These are phyloP conservation scores for Leptestheria dahalacensis DNA, from an alignment of 1,140 invertebrate species.

Conservation along the genomic window DNA sequence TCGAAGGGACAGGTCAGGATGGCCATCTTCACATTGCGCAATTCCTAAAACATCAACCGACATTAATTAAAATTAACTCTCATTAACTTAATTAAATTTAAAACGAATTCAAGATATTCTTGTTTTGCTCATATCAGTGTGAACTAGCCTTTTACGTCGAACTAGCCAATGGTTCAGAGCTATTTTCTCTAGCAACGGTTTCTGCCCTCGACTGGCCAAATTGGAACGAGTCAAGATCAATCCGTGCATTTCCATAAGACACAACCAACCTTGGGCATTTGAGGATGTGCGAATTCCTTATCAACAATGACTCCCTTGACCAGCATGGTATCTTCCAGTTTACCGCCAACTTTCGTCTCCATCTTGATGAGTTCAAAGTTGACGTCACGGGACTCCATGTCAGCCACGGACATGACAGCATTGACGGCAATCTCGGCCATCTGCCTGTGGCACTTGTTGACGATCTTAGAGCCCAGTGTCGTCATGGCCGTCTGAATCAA, in stretches of 20 bases:
- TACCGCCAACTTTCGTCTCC: conserved; percentile 93
- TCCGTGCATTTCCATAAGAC: conserved; percentile 4
- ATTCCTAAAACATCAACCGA: no score
- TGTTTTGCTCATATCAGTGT: conserved; percentile 21
- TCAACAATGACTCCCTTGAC: conserved; percentile 95
- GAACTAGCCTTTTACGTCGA: conserved; percentile 11
- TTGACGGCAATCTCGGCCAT: conserved; percentile 99
- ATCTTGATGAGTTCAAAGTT: conserved; percentile 99
- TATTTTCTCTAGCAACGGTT: conserved; percentile 12
- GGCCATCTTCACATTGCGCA: conserved; percentile 81
- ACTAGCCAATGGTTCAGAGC: conserved; percentile 20
- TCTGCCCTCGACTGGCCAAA: conserved; percentile 12
- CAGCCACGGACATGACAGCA: conserved; percentile 78
- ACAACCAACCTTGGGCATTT: conserved; percentile 81
- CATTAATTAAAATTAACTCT: no score
- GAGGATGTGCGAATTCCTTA: conserved; percentile 98
- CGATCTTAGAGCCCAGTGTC: conserved; percentile 96
- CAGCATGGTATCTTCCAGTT: conserved; percentile 90
- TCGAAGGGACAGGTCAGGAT: conserved; percentile 99
- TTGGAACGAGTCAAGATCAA: conserved; percentile 4
- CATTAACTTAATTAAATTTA: not conserved
- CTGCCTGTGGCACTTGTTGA: conserved; percentile 78
- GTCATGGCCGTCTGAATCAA: conserved; percentile 94
- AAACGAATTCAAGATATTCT: conserved; percentile 17
- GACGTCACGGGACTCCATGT: conserved; percentile 85